Conservation (phyloP, 2,797 vertebrate genomes). For the Ciconia nigra region DNA sequence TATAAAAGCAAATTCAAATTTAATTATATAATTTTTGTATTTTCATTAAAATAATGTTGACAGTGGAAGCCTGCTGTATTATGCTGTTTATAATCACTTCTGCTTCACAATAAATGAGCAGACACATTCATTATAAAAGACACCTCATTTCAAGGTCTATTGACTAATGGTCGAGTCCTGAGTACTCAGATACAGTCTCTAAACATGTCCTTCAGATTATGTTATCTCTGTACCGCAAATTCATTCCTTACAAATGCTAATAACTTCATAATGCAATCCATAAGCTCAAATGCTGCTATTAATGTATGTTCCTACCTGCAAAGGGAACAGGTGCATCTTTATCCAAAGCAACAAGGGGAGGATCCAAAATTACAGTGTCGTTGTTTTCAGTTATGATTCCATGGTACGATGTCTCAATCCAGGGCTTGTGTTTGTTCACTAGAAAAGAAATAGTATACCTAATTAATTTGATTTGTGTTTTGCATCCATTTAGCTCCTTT, state of each 20-base stretch:
- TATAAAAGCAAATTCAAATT: not conserved
- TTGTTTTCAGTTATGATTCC: constrained; percentile 97
- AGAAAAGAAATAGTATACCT: not conserved
- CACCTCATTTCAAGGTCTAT: not conserved
- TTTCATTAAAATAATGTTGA: not conserved
- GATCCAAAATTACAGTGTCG: constrained; percentile 90
- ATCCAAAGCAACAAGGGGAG: constrained; percentile 94
- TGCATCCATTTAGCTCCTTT: not conserved
- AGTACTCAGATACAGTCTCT: not conserved
- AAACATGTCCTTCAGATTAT: not conserved
- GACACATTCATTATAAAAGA: not conserved
- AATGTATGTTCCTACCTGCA: constrained; percentile 83
- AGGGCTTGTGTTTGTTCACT: constrained; percentile 99
- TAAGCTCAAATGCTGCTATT: not conserved
- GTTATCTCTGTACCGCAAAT: not conserved
- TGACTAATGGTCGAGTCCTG: not conserved
- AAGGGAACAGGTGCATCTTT: constrained; percentile 95
- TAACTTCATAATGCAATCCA: not conserved
- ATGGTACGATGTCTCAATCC: constrained; percentile 97
- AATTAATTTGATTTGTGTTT: not conserved
- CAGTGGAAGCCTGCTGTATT: not conserved
- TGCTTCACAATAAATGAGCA: constrained; percentile 74
- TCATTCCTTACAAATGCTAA: not conserved
- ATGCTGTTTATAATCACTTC: not conserved
- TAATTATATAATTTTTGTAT: not conserved